phyloP scores from a whole-genome alignment of 1,140 invertebrate genomes.

The Frieseomelitta varia region DNA sequence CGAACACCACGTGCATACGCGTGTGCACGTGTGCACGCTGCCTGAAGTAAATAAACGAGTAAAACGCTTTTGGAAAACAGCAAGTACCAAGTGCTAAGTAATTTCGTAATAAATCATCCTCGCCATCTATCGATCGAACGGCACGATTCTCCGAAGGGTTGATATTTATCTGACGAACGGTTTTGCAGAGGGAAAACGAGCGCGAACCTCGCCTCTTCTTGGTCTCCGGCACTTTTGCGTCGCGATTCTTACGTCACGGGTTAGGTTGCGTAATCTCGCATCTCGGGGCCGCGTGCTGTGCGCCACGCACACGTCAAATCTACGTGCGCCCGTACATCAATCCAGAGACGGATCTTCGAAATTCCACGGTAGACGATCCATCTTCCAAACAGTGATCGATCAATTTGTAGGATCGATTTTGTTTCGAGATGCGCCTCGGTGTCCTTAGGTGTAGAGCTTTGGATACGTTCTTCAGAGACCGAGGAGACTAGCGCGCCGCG shows the following conservation, averaged over 20 bases:
- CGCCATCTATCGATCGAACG: too few relatives aligned
- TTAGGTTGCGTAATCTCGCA: slow-evolving; percentile 52
- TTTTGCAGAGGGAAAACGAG: not conserved
- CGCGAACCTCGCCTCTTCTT: not conserved
- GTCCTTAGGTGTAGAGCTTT: too few relatives aligned
- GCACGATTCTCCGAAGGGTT: not conserved
- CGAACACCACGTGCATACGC: too few relatives aligned
- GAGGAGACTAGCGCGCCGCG: not conserved
- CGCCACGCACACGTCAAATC: not conserved
- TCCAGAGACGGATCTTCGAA: not conserved
- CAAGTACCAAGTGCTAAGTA: too few relatives aligned
- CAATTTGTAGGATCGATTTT: not conserved
- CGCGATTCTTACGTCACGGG: slow-evolving; percentile 58
- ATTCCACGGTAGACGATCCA: not conserved
- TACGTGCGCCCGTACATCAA: too few relatives aligned
- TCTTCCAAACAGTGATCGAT: not conserved
- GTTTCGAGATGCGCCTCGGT: not conserved
- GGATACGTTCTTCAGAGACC: not conserved
- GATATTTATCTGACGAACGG: not conserved
- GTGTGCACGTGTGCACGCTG: too few relatives aligned
- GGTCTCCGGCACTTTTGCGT: slow-evolving; percentile 27
- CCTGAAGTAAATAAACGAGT: too few relatives aligned
- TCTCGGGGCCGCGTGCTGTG: slow-evolving; percentile 31
- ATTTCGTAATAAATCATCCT: too few relatives aligned
- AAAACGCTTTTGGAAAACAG: too few relatives aligned